Evolutionary conservation across 2,113 vertebrate species (phyloP).

Genomic region (Gallinago undulata): DNA sequence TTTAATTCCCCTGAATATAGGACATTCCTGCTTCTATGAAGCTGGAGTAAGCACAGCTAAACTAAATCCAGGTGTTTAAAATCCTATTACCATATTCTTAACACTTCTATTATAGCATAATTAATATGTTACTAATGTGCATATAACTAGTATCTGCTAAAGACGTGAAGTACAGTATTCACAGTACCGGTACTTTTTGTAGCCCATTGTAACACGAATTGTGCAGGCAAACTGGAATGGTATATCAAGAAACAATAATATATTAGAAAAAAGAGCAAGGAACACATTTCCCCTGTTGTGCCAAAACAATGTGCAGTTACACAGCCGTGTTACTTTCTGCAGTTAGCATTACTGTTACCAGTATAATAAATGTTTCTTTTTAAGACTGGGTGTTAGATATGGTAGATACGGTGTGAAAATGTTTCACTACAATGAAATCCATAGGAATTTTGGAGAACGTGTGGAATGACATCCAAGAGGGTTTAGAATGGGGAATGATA

Average conservation of each 20-base stretch:
- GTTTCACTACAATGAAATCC: neutral
- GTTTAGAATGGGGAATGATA: neutral
- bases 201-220: neutral
- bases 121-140: neutral
- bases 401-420: neutral
- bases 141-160: neutral
- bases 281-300: neutral
- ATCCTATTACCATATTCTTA: neutral
- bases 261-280: neutral
- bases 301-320: neutral
- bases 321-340: neutral
- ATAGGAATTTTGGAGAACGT: neutral
- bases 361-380: neutral
- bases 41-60: neutral
- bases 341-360: neutral
- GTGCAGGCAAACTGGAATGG: neutral
- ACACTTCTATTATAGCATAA: neutral
- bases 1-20: neutral
- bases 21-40: neutral
- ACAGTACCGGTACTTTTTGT: neutral
- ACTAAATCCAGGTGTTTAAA: neutral
- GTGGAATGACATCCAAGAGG: neutral
- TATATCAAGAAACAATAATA: neutral
- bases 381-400: neutral
- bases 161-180: neutral